A percentile compares a stretch with the other conserved stretches of the same genome.
Conservation (phyloP, 1,140 invertebrate species). For the Nylanderia fulva region DNA sequence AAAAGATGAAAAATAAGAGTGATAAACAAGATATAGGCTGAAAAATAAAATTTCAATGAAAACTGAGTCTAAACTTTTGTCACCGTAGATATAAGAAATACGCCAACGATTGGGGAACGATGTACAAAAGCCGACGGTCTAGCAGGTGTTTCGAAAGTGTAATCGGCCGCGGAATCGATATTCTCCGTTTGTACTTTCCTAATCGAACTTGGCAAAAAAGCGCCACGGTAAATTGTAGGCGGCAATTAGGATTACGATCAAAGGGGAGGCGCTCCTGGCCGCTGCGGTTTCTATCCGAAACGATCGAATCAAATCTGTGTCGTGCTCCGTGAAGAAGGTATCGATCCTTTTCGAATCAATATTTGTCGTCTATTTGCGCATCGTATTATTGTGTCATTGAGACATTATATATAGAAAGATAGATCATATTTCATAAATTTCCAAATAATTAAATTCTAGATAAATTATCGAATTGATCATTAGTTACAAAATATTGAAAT, state of each 20-base stretch:
- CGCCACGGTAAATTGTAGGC: constrained; percentile 57
- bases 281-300: constrained; percentile 47
- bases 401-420: background rate
- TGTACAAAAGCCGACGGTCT: background rate
- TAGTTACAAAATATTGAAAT: no score
- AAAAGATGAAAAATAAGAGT: background rate
- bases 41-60: constrained; percentile 7
- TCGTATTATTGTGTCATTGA: background rate
- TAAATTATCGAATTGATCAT: no score
- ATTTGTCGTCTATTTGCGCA: constrained; percentile 3
- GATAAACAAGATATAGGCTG: background rate
- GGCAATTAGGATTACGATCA: constrained; percentile 70
- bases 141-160: constrained; percentile 65
- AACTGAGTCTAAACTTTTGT: background rate
- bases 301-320: constrained; percentile 54
- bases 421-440: background rate
- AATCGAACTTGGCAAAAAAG: constrained; percentile 43
- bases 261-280: constrained; percentile 58
- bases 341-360: background rate
- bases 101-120: constrained; percentile 29
- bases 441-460: background rate
- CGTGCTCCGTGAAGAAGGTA: background rate
- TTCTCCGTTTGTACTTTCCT: constrained; percentile 44
- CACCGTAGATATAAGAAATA: background rate
- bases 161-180: constrained; percentile 50